phyloP scores from a whole-genome alignment of 2,113 vertebrate species.

The Thamnaconus septentrionalis region DNA sequence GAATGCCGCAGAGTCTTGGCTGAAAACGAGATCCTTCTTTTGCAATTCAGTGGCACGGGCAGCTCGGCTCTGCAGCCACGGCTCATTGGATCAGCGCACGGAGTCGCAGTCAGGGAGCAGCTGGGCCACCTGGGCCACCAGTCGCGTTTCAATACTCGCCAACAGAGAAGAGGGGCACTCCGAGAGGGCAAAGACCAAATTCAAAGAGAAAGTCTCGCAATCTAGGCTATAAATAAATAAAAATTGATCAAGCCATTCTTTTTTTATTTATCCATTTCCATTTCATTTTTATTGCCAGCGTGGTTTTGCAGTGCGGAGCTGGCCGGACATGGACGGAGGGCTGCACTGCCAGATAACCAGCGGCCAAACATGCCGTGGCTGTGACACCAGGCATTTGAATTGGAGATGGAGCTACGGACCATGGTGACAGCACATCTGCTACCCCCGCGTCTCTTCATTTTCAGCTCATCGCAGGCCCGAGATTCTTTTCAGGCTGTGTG shows the following conservation, averaged over 20 bases:
- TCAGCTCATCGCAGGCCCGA: constrained; percentile 34
- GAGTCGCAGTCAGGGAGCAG: constrained; percentile 15
- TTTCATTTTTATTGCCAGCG: background rate
- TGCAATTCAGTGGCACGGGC: background rate
- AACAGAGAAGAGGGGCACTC: background rate
- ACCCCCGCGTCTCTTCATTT: constrained; percentile 11
- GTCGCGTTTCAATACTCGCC: constrained; percentile 7
- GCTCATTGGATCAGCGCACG: constrained; percentile 15
- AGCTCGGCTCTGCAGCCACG: constrained; percentile 13
- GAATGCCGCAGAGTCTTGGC: no score
- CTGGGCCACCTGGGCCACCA: constrained; percentile 24
- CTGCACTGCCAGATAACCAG: constrained; percentile 1
- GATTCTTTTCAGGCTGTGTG: constrained; percentile 22
- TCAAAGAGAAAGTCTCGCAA: background rate
- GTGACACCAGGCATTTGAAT: constrained; percentile 28
- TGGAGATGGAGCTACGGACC: constrained; percentile 20
- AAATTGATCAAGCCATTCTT: no score
- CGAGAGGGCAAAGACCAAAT: background rate
- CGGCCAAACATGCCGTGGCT: background rate
- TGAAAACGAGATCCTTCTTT: no score
- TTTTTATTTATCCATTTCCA: no score
- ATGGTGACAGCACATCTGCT: constrained; percentile 34
- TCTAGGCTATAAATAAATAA: background rate
- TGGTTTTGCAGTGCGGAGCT: background rate
- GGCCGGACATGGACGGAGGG: background rate